phyloP scores from a whole-genome alignment of 2,888 invertebrate genomes.

The Nemapogon koenigi region DNA sequence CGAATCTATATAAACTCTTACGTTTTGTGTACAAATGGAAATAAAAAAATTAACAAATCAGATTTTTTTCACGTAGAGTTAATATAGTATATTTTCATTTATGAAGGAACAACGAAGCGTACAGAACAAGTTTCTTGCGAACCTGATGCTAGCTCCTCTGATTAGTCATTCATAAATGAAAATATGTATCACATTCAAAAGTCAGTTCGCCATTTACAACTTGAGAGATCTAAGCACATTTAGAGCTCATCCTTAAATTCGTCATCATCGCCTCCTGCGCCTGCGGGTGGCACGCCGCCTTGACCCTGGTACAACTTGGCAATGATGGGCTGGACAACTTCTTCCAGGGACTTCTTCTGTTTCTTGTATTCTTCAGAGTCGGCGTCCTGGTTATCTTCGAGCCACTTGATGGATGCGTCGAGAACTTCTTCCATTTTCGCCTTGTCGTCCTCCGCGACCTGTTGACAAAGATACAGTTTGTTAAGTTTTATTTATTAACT shows the following conservation, averaged over 20 bases:
- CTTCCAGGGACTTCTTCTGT: constrained; percentile 94
- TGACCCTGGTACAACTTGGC: constrained; percentile 93
- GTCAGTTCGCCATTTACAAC: not conserved
- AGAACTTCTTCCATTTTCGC: constrained; percentile 94
- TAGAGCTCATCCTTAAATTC: constrained; percentile 87
- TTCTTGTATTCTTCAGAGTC: constrained; percentile 92
- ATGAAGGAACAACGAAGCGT: no score
- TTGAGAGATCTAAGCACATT: constrained; percentile 18
- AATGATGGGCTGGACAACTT: constrained; percentile 96
- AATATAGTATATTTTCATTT: no score
- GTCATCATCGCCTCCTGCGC: constrained; percentile 71
- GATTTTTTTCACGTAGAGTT: no score
- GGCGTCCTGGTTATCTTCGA: constrained; percentile 93
- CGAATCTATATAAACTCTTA: no score
- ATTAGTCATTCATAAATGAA: no score
- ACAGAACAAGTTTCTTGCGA: no score
- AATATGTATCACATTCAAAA: no score
- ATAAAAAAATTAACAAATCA: no score
- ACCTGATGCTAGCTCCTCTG: no score
- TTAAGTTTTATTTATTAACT: no score
- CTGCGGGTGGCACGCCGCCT: constrained; percentile 78
- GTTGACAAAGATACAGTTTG: constrained; percentile 18
- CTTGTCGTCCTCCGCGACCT: constrained; percentile 85
- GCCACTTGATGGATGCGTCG: constrained; percentile 96
- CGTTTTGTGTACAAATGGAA: no score